Evolutionary conservation across 1,140 invertebrate species (phyloP), one percentile per base, ranked within the genome.

Genomic region (Brachionus manjavacas): DNA sequence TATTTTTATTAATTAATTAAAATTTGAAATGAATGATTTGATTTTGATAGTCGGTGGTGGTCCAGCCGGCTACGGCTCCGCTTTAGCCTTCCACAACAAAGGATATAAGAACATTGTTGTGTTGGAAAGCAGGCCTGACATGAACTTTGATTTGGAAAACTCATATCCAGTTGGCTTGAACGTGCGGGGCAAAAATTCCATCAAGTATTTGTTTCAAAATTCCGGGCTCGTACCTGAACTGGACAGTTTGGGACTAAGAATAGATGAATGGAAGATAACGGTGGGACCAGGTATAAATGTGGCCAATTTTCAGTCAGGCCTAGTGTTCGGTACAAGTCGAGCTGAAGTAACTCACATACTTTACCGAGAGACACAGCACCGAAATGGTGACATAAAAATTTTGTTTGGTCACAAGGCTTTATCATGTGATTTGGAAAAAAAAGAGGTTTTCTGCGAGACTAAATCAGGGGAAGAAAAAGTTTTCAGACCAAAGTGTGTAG

Each of bases 191-290:
- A 23, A 76, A 76, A 49, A 49, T 25, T 46, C 72, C 23, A 76
- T 76, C 12, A 76, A 49, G 31, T 49, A 76, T 49, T 49, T 76
- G 23, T 49, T 76, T 11, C 14, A 28, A 28, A 76, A 76, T 0
- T 76, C 72, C 0, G 16, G 3, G 11, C 4, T 49, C 6, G 11
- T 4, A 12, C 1, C 11, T 1, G 41, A 76, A 11, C 23, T 76
- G 4, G 43, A 76, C 3, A 49, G 28, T 25, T 12, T 76, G 12
- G 72, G 72, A 20, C 46, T 76, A 11, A 46, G 72, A 49, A 46
- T 76, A 11, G 72, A 76, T 28, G 41, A 76, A 23, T 76, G 72
- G 72, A 76, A 76, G 49, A 76, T 76, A 20, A 76, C 14, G n/a
- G 72, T 76, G 25, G 72, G 72, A 11, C 72, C 72, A 3, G 23